Evolutionary conservation across 2,113 vertebrate species (phyloP), one percentile per base, ranked within the genome.

Genomic region (Apeltes quadracus): DNA sequence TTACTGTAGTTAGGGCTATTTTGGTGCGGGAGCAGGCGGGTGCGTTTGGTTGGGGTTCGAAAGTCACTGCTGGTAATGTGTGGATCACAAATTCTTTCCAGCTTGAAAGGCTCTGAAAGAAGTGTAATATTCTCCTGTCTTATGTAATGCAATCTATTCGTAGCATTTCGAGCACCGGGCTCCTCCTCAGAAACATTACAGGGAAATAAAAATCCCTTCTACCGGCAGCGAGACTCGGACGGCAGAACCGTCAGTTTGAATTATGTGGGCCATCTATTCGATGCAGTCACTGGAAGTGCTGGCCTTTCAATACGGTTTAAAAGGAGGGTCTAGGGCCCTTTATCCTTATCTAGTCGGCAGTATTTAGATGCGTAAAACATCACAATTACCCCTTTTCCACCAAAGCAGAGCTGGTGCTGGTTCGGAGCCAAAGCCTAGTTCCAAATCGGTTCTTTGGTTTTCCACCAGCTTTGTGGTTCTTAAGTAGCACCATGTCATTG

Each of bases 1-100:
- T n/a, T 51, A 27, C 32, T 79, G 27, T 50, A 61, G 57, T 72
- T 63, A 15, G 12, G 58, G 36, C 16, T 59, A 25, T 62, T 78
- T 53, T 75, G 20, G 51, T 20, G 14, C 10, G 18, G 43, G 32
- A 38, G 22, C 51, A 36, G 18, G 43, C 18, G 11, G 27, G 34
- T 39, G 71, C 34, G 12, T 22, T 39, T 54, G 39, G 27, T 25
- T n/a, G 34, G 27, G 27, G 50, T 32, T 53, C n/a, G 11, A 12
- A 22, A n/a, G n/a, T 48, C 46, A n/a, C 46, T 12, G 46, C 46
- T 50, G 44, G 44, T n/a, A 46, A 46, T n/a, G 44, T 3, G 44
- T 20, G 44, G 8, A n/a, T 46, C 44, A 46, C 44, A 20, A 46
- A 41, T 36, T 12, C 23, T n/a, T 14, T n/a, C n/a, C 3, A 14